Evolutionary conservation across 2,113 vertebrate species (phyloP), one percentile per base, ranked within the genome.

Genomic region (Etia nguti): DNA sequence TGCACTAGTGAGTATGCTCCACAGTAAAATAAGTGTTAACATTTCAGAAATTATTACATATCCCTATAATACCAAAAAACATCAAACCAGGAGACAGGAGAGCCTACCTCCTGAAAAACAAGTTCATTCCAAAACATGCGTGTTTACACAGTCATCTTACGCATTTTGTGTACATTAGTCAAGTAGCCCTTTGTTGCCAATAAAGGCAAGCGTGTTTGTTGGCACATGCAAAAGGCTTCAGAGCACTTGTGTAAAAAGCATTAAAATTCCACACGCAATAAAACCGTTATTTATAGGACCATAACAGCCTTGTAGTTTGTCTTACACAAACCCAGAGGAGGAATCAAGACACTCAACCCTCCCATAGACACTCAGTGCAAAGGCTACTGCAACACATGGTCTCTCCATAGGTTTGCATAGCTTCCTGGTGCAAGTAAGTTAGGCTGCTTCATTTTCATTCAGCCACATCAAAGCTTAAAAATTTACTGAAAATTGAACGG

Each of bases 251-350:
- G 93, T 91, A 92, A 95, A 96, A 95, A 57, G 88, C 93, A 94
- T 95, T 96, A 94, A 95, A 94, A 94, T 90, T 89, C 87, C 89
- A 88, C 88, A 65, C 10, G 62, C 93, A 95, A 96, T 96, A 96
- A 96, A 96, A 93, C 26, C 0, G 90, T 95, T 96, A 96, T 96
- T 96, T 96, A 96, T 96, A 96, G 95, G 95, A 95, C 93, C 89
- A 59, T 95, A 95, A 95, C 93, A 84, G 94, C 89, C 93, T 95
- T 96, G 95, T 96, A 96, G 95, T 95, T 96, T 96, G 95, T 95
- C 94, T 96, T 95, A 91, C 95, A 93, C 90, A 91, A 94, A 94
- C 93, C 94, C 91, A 95, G 92, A 93, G 88, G 82, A 93, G 90
- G 82, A 92, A 92, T 91, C 80, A 86, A 93, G 90, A 94, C 91